These are phyloP conservation scores for Liasis olivaceus DNA, from an alignment of 2,797 vertebrate genomes.

Conservation along the genomic window DNA sequence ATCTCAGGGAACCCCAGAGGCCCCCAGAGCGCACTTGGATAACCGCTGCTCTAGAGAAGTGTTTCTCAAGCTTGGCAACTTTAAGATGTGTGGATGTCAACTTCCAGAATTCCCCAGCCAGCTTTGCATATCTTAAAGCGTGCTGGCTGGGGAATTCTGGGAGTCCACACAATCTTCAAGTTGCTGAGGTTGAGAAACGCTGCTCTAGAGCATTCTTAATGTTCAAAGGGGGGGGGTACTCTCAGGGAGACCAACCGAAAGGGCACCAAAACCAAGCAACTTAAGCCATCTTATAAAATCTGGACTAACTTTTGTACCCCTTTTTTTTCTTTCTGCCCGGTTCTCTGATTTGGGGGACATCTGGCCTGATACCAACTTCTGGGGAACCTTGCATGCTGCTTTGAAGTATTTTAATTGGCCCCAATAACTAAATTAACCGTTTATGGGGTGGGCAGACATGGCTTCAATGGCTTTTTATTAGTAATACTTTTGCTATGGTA, in stretches of 20 bases:
- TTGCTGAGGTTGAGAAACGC: background rate
- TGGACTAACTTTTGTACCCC: background rate
- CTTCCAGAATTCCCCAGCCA: background rate
- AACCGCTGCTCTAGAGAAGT: background rate
- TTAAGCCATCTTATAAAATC: background rate
- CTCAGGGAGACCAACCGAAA: too few relatives aligned
- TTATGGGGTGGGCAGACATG: background rate
- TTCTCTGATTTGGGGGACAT: background rate
- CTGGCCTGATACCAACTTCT: background rate
- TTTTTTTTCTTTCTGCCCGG: too few relatives aligned
- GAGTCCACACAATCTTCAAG: background rate
- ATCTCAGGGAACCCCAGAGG: background rate
- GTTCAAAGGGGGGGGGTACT: background rate
- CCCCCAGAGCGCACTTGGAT: background rate
- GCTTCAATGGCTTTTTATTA: background rate
- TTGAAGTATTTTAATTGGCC: background rate
- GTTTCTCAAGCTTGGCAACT: background rate
- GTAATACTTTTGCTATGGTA: background rate
- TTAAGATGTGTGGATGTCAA: background rate
- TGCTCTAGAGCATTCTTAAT: background rate
- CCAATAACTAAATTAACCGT: background rate
- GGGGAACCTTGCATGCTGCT: background rate
- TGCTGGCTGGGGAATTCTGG: background rate
- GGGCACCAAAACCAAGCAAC: background rate
- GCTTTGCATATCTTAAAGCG: background rate